Base-by-base conservation (phyloP, 2,888 invertebrate genomes). In the Tetanocera ferruginea region DNA sequence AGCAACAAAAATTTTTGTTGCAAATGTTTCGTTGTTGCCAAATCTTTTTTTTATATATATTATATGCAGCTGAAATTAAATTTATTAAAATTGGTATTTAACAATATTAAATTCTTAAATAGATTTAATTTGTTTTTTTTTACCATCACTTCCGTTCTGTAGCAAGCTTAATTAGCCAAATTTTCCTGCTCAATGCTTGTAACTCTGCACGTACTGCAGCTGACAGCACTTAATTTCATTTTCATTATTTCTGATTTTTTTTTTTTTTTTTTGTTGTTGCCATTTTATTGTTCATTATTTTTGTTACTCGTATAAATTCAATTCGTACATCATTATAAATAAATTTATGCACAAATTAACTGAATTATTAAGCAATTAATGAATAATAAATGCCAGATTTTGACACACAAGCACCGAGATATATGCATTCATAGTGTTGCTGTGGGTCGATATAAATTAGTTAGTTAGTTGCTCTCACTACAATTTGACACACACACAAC, bases 321-420 rank as follows among this genome's bases (percentile, higher is more conserved):
- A 31, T 64, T 64, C 64, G 64, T 64, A 64, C 34, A 64, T 34
- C 34, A 75, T 75, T 75, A 75, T 55, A 66, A 67, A 55, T 67
- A n/a, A 75, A 75, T 75, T 75, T 67, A 67, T 75, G 75, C 37
- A 67, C 66, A 55, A 66, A 75, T 52, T 75, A 51, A 75, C 66
- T 66, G 75, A 75, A 67, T 55, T 66, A 67, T 55, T 52, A 55
- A 75, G 66, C 67, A 75, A 67, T 75, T 67, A 75, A 52, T 75
- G 75, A 31, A 75, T 67, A 75, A 75, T 75, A 75, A 67, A 75
- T 75, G 67, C 25, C 75, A 55, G 55, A 28, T 74, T 52, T 73
- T 57, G 34, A 49, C 51, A 55, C 55, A 52, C 55, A 52, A 23
- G 31, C 55, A 49, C 14, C 4, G 17, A 62, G 14, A 66, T 37